Conservation (phyloP, 2,888 invertebrate genomes). For the Tipula lateralis region DNA sequence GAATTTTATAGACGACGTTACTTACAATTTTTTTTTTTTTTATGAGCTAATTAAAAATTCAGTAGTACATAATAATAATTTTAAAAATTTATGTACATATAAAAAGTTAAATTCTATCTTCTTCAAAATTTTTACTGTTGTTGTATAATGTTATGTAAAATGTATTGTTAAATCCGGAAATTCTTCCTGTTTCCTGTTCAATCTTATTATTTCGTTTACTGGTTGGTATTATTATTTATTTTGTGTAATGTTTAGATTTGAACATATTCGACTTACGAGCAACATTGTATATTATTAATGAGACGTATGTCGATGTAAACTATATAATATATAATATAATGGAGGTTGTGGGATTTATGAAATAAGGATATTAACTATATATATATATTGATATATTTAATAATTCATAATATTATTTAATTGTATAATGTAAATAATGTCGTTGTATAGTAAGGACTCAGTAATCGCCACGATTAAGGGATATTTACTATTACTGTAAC, state of each 20-base stretch:
- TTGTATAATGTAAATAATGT: background rate
- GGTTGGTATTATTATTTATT: background rate
- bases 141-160: background rate
- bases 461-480: too few species aligned
- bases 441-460: background rate
- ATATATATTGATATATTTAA: background rate
- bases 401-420: background rate
- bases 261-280: background rate
- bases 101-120: background rate
- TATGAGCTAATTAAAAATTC: background rate
- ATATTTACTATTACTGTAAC: too few species aligned
- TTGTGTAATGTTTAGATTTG: background rate
- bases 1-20: background rate
- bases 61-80: background rate
- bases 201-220: background rate
- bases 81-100: background rate
- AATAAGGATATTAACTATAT: background rate
- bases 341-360: background rate
- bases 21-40: background rate
- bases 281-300: background rate
- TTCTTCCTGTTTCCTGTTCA: constrained; percentile 15
- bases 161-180: constrained; percentile 20
- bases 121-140: background rate
- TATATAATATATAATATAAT: background rate
- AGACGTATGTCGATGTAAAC: background rate